These are phyloP conservation scores for Rhynchomys soricoides DNA, from an alignment of 2,113 vertebrate species.

Conservation along the genomic window DNA sequence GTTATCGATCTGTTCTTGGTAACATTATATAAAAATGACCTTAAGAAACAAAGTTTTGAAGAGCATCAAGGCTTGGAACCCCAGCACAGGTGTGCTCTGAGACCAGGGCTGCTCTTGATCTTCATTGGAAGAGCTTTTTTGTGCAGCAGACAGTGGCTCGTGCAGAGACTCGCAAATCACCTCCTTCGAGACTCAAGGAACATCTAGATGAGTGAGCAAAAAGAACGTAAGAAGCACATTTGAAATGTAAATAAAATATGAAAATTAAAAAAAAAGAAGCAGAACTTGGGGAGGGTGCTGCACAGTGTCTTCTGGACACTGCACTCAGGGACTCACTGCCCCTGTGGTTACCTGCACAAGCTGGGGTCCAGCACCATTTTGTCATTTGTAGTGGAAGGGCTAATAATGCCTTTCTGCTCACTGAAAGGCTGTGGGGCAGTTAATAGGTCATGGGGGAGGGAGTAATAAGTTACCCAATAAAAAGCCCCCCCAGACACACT, in stretches of 20 bases:
- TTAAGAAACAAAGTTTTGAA: not conserved
- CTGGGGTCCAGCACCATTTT: not conserved
- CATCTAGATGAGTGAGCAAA: not conserved
- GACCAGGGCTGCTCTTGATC: not conserved
- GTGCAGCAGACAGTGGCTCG: not conserved
- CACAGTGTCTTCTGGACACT: not conserved
- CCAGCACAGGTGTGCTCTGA: not conserved
- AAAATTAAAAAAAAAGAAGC: no score
- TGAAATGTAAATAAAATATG: no score
- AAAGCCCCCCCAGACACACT: not conserved
- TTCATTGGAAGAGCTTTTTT: not conserved
- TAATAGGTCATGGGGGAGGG: no score
- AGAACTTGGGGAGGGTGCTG: not conserved
- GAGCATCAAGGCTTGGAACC: not conserved
- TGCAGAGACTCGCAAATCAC: not conserved
- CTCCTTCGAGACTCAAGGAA: not conserved
- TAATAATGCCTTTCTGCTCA: not conserved
- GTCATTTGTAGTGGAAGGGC: not conserved
- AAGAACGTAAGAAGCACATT: not conserved
- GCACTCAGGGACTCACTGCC: no score
- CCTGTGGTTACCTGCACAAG: not conserved
- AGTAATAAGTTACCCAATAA: not conserved
- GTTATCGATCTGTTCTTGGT: not conserved
- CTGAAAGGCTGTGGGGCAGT: not conserved
- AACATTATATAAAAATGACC: not conserved